Evolutionary conservation across 1,140 invertebrate genomes (phyloP), one percentile per base, ranked within the genome.

Genomic region (Temnothorax longispinosus): DNA sequence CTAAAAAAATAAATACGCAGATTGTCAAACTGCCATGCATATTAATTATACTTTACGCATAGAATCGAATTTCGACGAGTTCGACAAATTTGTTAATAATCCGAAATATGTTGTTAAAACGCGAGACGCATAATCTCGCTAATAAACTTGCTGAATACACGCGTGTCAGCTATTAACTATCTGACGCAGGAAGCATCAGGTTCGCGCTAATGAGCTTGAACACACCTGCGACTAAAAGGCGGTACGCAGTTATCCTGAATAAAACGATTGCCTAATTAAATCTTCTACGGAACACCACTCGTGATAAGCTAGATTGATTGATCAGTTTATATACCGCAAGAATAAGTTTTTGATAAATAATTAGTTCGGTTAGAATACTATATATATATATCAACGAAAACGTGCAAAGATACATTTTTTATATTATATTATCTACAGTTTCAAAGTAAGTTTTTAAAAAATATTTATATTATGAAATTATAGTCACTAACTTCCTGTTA

Each of bases 181-280:
- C n/a, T 69, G 47, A 69, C 47, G 35, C n/a, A 69, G 32, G 15
- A 81, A 81, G 77, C 77, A 27, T 67, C 76, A 52, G 13, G 5
- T 80, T 80, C 44, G 4, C 18, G n/a, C 35, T 80, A 69, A 80
- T 41, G 47, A 80, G 47, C 18, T 44, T 35, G 5, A 44, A 32
- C 27, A 13, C 41, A 65, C 1, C 35, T 76, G 56, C 38, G 21
- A 41, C 32, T 35, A 35, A n/a, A 47, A 78, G 54, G 32, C 44
- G 8, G 0, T 52, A 50, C 41, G 32, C 4, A 3, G 15, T 4
- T 21, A 35, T 44, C 8, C 38, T 5, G 27, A 77, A 62, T 77
- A 44, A 77, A 32, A 77, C 27, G 21, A 76, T n/a, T 60, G 15
- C 6, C 35, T 32, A 62, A 35, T 77, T 32, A 62, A 62, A 62